Percentiles rank a stretch among this genome's conserved stretches.
phyloP scores from a whole-genome alignment of 2,888 invertebrate species.

The Ormyrus pomaceus region DNA sequence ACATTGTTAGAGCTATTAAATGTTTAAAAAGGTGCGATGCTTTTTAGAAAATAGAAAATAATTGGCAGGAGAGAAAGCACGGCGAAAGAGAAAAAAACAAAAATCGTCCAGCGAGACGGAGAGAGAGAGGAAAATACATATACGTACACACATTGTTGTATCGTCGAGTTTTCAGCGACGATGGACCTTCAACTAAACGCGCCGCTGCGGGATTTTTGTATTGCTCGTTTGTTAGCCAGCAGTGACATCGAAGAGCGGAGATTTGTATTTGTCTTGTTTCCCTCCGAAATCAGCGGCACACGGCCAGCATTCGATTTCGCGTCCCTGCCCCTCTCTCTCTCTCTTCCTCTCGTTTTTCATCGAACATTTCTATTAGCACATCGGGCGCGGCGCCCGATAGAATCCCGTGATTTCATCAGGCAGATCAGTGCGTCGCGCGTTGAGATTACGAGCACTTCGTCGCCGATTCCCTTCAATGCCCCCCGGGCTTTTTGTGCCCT shows the following conservation, averaged over 20 bases:
- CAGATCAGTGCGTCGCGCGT: slow-evolving; percentile 37
- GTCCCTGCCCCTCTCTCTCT: background rate
- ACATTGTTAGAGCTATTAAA: too few relatives aligned
- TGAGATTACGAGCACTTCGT: slow-evolving; percentile 6
- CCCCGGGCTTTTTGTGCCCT: too few relatives aligned
- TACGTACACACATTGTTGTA: background rate
- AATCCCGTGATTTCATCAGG: slow-evolving; percentile 36
- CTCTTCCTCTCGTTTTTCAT: slow-evolving; percentile 33
- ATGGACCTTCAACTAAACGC: slow-evolving; percentile 17
- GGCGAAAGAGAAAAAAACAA: too few relatives aligned
- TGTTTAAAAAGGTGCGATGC: too few relatives aligned
- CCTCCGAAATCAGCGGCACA: background rate
- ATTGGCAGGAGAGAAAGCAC: too few relatives aligned
- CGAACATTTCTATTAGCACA: slow-evolving; percentile 48
- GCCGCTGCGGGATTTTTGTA: slow-evolving; percentile 18
- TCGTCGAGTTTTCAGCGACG: slow-evolving; percentile 30
- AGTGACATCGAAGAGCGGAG: background rate
- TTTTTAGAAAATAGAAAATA: too few relatives aligned
- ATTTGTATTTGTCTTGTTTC: slow-evolving; percentile 41
- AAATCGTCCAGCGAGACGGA: too few relatives aligned
- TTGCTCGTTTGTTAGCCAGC: background rate
- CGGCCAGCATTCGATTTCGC: too few relatives aligned
- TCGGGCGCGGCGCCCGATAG: background rate
- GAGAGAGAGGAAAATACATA: too few relatives aligned
- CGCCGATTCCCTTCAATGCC: too few relatives aligned